Percentiles rank a stretch among this genome's conserved stretches.
Conservation (phyloP, 1,140 invertebrate species). For the Drosophila orosa region DNA sequence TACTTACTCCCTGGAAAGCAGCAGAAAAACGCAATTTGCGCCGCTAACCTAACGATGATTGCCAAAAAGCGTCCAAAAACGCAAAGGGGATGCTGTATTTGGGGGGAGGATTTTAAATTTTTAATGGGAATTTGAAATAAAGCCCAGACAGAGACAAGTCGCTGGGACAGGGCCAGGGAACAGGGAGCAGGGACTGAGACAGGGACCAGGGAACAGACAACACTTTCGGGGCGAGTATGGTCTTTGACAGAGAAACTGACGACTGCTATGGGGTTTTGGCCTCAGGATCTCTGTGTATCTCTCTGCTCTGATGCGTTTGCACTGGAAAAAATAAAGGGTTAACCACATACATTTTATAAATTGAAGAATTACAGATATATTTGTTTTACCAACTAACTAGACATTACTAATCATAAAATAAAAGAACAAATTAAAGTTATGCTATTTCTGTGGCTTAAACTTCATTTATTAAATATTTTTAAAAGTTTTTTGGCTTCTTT, state of each 20-base stretch:
- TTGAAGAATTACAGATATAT: background rate
- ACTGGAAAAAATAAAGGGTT: background rate
- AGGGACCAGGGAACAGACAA: constrained; percentile 8
- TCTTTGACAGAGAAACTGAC: constrained; percentile 53
- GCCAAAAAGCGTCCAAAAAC: constrained; percentile 51
- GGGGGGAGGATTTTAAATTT: constrained; percentile 72
- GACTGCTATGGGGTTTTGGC: constrained; percentile 35
- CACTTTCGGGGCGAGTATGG: constrained; percentile 47
- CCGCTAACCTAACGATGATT: constrained; percentile 78
- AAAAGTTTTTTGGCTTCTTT: background rate
- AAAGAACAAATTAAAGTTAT: too few species aligned
- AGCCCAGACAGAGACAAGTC: constrained; percentile 41
- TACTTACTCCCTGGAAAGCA: constrained; percentile 1
- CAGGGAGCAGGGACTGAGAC: constrained; percentile 10
- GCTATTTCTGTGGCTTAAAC: background rate
- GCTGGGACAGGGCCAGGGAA: constrained; percentile 30
- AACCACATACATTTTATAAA: too few species aligned
- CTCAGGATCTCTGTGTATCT: constrained; percentile 9
- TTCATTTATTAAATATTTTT: background rate
- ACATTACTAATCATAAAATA: too few species aligned
- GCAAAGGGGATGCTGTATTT: constrained; percentile 14
- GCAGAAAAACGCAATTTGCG: constrained; percentile 75
- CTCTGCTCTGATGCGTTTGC: constrained; percentile 16
- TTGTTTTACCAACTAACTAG: background rate
- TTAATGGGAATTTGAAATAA: constrained; percentile 80